phyloP scores from a whole-genome alignment of 2,113 vertebrate species.

The Campylomormyrus tamandua region DNA sequence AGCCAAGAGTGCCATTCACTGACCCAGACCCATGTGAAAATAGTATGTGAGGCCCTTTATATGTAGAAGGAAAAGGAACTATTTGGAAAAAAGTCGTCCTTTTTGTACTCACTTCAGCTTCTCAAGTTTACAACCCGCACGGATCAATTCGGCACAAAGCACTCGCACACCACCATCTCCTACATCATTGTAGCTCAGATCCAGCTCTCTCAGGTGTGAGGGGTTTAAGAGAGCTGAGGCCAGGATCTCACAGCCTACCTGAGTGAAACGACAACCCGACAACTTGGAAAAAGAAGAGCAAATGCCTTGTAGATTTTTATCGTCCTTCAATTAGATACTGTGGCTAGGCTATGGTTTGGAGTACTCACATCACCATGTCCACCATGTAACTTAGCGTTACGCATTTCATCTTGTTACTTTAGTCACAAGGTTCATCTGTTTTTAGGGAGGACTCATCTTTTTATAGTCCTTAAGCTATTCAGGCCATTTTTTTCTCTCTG shows the following conservation, averaged over 20 bases:
- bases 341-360: not conserved
- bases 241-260: not conserved
- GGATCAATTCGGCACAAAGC: not conserved
- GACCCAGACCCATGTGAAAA: not conserved
- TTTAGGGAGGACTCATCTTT: not conserved
- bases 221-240: slow-evolving; percentile 9
- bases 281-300: not conserved
- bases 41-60: not conserved
- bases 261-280: not conserved
- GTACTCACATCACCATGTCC: not conserved
- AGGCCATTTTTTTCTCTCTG: not conserved
- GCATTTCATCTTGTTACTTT: not conserved
- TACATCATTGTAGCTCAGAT: not conserved
- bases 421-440: not conserved
- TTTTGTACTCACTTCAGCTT: not conserved
- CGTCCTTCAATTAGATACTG: not conserved
- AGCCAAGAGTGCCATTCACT: not conserved
- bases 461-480: not conserved
- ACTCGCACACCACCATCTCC: not conserved
- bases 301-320: not conserved
- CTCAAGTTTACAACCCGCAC: not conserved
- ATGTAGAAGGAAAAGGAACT: not conserved
- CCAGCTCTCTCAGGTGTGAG: slow-evolving; percentile 16
- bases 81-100: not conserved
- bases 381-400: not conserved